phyloP scores from a whole-genome alignment of 2,113 vertebrate species.

The Rana temporaria region DNA sequence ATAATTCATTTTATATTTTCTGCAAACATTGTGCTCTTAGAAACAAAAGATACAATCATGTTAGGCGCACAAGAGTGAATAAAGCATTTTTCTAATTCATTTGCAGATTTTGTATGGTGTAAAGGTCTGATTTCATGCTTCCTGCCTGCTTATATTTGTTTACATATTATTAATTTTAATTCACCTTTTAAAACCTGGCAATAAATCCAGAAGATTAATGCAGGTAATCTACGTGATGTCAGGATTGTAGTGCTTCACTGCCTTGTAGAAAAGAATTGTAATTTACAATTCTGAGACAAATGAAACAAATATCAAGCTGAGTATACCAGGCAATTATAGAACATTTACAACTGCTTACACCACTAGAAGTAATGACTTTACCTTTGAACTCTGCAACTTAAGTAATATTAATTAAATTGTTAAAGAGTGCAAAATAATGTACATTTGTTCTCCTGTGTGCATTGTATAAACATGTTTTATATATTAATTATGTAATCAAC shows the following conservation, averaged over 20 bases:
- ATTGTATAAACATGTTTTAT: not conserved
- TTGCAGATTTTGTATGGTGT: not conserved
- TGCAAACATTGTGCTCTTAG: too few relatives aligned
- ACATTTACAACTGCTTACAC: constrained; percentile 59
- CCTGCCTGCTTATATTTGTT: constrained; percentile 40
- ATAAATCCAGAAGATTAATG: constrained; percentile 71
- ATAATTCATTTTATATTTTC: too few relatives aligned
- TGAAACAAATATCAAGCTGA: constrained; percentile 59
- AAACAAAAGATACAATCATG: too few relatives aligned
- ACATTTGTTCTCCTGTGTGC: not conserved
- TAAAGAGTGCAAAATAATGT: constrained; percentile 4
- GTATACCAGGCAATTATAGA: constrained; percentile 70
- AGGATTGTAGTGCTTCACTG: constrained; percentile 61
- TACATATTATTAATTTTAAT: constrained; percentile 61
- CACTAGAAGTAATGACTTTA: constrained; percentile 2
- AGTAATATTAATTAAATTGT: constrained; percentile 12
- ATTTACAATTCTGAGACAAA: constrained; percentile 68
- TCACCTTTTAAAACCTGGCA: constrained; percentile 69
- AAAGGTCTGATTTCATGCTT: constrained; percentile 40
- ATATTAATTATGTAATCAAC: not conserved
- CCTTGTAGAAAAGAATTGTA: constrained; percentile 62
- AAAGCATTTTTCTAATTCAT: not conserved
- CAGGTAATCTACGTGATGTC: constrained; percentile 64
- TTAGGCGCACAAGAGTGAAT: not conserved
- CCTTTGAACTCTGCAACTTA: constrained; percentile 16